phyloP scores from a whole-genome alignment of 53 echinoderm and acorn worm species.

The Zoroaster sp. region DNA sequence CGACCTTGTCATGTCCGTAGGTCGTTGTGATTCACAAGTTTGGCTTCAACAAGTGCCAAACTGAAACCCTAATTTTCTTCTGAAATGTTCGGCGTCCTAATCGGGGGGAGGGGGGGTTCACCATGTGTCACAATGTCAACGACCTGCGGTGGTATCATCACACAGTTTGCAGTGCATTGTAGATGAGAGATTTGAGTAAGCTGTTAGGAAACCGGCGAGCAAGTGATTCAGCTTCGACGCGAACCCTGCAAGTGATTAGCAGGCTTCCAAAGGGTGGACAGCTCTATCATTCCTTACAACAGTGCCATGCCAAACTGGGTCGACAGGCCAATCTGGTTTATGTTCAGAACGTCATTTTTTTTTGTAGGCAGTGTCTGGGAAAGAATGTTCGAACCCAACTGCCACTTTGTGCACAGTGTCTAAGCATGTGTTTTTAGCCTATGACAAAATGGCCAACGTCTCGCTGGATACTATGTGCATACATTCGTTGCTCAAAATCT shows the following conservation, averaged over 20 bases:
- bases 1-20: neutral
- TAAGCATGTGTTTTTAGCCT: too few relatives aligned
- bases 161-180: neutral
- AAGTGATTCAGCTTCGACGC: constrained; percentile 20
- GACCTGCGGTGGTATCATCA: neutral
- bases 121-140: constrained; percentile 31
- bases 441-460: too few relatives aligned
- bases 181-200: neutral
- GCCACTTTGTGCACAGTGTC: too few relatives aligned
- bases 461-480: too few relatives aligned
- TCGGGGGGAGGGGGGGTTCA: neutral
- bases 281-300: neutral
- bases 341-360: neutral
- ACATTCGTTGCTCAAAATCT: too few relatives aligned
- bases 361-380: too few relatives aligned
- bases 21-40: constrained; percentile 25
- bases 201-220: neutral
- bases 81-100: neutral
- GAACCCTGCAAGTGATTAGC: neutral
- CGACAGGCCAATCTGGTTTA: neutral
- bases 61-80: neutral
- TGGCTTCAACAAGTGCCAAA: neutral
- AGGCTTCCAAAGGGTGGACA: constrained; percentile 1
- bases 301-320: neutral
- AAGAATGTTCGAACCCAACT: too few relatives aligned